Percentiles rank a stretch among this genome's conserved stretches.
Evolutionary conservation across 2,888 invertebrate genomes (phyloP).

Genomic region (Thysanoteuthis rhombus): DNA sequence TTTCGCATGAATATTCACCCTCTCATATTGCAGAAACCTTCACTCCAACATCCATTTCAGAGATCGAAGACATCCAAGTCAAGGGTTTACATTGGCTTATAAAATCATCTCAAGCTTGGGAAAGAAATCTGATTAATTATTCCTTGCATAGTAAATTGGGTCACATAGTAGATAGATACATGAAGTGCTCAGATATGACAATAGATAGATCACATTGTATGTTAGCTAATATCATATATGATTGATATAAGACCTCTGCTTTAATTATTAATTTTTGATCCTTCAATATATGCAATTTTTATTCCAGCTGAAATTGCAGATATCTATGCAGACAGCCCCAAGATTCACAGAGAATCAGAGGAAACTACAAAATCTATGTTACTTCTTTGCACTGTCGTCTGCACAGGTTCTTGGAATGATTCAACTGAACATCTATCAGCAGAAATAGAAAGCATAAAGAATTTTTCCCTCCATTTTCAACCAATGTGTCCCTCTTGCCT

Average conservation of each 20-base stretch:
- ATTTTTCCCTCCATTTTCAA: neutral
- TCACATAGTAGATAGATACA: too few relatives aligned
- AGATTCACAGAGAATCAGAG: neutral
- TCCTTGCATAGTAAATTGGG: too few relatives aligned
- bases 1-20: too few relatives aligned
- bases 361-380: neutral
- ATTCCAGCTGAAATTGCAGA: neutral
- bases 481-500: too few relatives aligned
- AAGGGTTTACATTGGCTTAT: too few relatives aligned
- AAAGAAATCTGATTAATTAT: too few relatives aligned
- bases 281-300: neutral
- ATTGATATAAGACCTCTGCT: neutral
- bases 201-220: too few relatives aligned
- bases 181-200: too few relatives aligned
- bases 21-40: too few relatives aligned
- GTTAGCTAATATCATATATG: neutral
- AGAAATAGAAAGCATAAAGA: neutral
- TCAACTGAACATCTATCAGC: neutral
- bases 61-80: too few relatives aligned
- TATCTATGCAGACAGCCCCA: neutral
- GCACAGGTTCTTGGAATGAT: neutral
- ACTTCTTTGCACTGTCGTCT: neutral
- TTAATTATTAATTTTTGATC: neutral
- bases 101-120: too few relatives aligned
- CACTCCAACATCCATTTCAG: too few relatives aligned